Evolutionary conservation across 2,797 vertebrate species (phyloP).

Genomic region (Peromyscus nudipes): DNA sequence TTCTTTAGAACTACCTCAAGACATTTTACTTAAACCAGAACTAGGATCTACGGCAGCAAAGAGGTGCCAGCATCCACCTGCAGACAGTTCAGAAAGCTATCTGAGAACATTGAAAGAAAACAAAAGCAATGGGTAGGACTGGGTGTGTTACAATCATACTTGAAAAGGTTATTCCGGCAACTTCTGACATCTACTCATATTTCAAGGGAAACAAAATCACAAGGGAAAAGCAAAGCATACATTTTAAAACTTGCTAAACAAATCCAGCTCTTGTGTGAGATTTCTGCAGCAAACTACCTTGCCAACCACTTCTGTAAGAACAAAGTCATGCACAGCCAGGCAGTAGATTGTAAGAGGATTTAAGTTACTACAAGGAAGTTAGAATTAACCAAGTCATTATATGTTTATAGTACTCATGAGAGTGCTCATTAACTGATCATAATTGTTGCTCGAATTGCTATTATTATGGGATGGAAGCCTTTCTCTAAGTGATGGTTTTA

Average conservation of each 20-base stretch:
- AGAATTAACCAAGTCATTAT: slow-evolving; percentile 7
- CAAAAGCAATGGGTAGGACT: slow-evolving; percentile 27
- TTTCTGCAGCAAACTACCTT: slow-evolving; percentile 62
- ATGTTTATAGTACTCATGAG: not conserved
- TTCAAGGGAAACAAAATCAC: slow-evolving; percentile 57
- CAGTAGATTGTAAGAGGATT: slow-evolving; percentile 15
- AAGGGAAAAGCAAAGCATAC: slow-evolving; percentile 13
- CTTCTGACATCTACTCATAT: slow-evolving; percentile 43
- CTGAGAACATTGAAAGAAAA: slow-evolving; percentile 27
- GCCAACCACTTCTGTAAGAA: slow-evolving; percentile 38
- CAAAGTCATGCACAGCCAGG: slow-evolving; percentile 39
- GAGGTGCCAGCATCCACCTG: slow-evolving; percentile 33
- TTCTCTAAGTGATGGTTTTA: slow-evolving; percentile 42
- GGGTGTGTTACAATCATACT: not conserved
- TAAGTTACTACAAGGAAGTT: slow-evolving; percentile 35
- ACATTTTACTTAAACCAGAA: slow-evolving; percentile 56
- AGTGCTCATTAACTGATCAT: not conserved
- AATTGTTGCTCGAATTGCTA: not conserved
- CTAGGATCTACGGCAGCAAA: not conserved
- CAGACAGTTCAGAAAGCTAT: slow-evolving; percentile 43
- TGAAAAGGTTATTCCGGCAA: slow-evolving; percentile 14
- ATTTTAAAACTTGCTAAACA: slow-evolving; percentile 50
- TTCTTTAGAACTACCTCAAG: not conserved
- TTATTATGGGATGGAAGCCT: slow-evolving; percentile 8
- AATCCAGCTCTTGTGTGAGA: slow-evolving; percentile 29